Evolutionary conservation across 2,888 invertebrate species (phyloP).

Genomic region (Crocallis elinguaria): DNA sequence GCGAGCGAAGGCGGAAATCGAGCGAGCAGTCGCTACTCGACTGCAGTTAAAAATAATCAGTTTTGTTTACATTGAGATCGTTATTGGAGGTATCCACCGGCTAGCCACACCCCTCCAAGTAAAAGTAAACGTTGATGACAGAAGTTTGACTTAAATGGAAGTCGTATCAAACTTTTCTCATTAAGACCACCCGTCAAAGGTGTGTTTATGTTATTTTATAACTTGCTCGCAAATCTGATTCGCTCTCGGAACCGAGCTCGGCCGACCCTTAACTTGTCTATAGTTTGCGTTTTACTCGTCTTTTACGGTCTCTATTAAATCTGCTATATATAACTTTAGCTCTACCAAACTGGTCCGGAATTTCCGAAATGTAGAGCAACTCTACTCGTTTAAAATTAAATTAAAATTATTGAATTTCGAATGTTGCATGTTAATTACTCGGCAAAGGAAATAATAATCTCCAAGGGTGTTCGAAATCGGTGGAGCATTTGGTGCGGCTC

Average conservation of each 20-base stretch:
- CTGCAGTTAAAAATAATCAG: constrained; percentile 64
- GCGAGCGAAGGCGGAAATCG: constrained; percentile 63
- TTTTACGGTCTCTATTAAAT: constrained; percentile 31
- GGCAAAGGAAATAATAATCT: constrained; percentile 19
- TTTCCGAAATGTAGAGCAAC: constrained; percentile 6
- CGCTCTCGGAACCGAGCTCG: constrained; percentile 37
- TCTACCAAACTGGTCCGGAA: constrained; percentile 12
- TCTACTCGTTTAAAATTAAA: constrained; percentile 9
- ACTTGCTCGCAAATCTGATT: constrained; percentile 69
- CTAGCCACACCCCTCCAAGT: constrained; percentile 56
- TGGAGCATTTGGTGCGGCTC: constrained; percentile 17
- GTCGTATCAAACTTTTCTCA: constrained; percentile 83
- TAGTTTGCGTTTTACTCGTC: constrained; percentile 29
- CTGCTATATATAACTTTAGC: constrained; percentile 11
- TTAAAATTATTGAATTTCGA: constrained; percentile 10
- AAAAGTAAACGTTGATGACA: constrained; percentile 77
- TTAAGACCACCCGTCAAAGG: constrained; percentile 81
- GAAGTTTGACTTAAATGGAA: constrained; percentile 81
- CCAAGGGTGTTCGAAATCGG: constrained; percentile 19
- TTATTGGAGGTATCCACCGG: constrained; percentile 58
- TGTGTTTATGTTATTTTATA: constrained; percentile 82
- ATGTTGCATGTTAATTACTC: constrained; percentile 19
- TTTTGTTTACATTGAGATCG: constrained; percentile 71
- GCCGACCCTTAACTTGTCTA: constrained; percentile 32
- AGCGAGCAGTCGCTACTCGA: constrained; percentile 46